Conservation (phyloP, 2,797 vertebrate genomes). For the Scolopax bukidnonensis region DNA sequence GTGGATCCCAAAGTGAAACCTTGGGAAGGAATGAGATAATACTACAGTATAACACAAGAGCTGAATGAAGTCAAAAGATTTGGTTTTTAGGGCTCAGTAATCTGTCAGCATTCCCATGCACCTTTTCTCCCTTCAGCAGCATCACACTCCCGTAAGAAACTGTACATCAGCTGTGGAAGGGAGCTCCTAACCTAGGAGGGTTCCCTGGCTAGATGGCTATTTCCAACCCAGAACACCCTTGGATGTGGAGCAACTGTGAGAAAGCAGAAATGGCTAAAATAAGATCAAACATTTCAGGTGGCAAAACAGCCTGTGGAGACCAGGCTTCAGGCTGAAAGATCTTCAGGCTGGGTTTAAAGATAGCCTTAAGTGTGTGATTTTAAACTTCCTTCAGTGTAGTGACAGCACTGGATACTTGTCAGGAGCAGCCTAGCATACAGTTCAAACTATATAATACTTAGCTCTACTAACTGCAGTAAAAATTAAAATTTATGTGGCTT, state of each 20-base stretch:
- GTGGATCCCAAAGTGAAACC: not conserved
- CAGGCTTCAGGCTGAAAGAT: not conserved
- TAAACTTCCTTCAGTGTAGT: not conserved
- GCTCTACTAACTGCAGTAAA: not conserved
- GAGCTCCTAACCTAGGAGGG: not conserved
- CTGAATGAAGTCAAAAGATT: not conserved
- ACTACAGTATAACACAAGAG: not conserved
- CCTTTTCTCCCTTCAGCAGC: not conserved
- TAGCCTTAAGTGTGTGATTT: not conserved
- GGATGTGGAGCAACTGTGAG: not conserved
- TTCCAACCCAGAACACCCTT: not conserved
- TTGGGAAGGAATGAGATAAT: not conserved
- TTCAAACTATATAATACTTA: not conserved
- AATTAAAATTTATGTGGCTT: not conserved
- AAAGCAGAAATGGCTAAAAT: not conserved
- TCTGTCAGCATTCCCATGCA: not conserved
- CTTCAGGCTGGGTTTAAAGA: not conserved
- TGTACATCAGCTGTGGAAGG: rapidly evolving
- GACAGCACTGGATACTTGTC: not conserved
- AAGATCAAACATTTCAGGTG: not conserved
- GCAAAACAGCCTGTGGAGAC: not conserved
- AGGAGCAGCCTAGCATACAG: not conserved
- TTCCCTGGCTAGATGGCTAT: not conserved
- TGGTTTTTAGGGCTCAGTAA: not conserved
- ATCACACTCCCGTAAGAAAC: too few species aligned